These are phyloP conservation scores for Halocynthia aurantium DNA, from an alignment of 23 tunicate genomes.

Conservation along the genomic window DNA sequence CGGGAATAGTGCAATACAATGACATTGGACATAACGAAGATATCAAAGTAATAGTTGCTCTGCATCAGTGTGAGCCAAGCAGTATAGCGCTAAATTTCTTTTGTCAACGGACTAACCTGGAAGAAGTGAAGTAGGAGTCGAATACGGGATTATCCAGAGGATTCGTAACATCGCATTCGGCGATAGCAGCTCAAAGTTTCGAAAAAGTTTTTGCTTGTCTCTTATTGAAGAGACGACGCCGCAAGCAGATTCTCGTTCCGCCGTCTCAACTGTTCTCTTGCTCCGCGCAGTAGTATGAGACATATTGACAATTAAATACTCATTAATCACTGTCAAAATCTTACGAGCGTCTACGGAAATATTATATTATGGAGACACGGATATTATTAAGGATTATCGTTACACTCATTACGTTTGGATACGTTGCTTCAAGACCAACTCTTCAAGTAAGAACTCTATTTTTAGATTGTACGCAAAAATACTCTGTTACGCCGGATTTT, in stretches of 20 bases:
- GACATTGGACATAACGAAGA: too few relatives aligned
- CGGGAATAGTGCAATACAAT: too few relatives aligned
- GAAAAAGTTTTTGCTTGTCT: too few relatives aligned
- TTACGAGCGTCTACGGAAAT: not conserved
- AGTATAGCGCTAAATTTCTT: too few relatives aligned
- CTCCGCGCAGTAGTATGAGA: slow-evolving; percentile 18
- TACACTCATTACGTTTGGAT: not conserved
- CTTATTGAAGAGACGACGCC: slow-evolving; percentile 10
- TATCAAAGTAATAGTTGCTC: too few relatives aligned
- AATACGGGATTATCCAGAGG: too few relatives aligned
- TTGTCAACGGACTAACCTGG: too few relatives aligned
- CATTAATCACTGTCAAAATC: slow-evolving; percentile 31
- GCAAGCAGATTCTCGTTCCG: slow-evolving; percentile 10
- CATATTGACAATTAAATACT: slow-evolving; percentile 8
- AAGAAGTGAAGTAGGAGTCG: too few relatives aligned
- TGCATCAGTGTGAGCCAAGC: too few relatives aligned
- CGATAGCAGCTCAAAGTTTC: too few relatives aligned
- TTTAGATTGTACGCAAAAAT: not conserved
- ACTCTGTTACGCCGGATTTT: too few relatives aligned
- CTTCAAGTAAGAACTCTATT: slow-evolving; percentile 3
- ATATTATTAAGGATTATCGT: slow-evolving; percentile 9
- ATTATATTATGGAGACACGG: slow-evolving; percentile 5
- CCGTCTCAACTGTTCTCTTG: slow-evolving; percentile 2
- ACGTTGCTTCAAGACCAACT: slow-evolving; percentile 8
- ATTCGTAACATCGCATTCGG: too few relatives aligned